phyloP scores from a whole-genome alignment of 2,888 invertebrate species.

The Girardia tigrina region DNA sequence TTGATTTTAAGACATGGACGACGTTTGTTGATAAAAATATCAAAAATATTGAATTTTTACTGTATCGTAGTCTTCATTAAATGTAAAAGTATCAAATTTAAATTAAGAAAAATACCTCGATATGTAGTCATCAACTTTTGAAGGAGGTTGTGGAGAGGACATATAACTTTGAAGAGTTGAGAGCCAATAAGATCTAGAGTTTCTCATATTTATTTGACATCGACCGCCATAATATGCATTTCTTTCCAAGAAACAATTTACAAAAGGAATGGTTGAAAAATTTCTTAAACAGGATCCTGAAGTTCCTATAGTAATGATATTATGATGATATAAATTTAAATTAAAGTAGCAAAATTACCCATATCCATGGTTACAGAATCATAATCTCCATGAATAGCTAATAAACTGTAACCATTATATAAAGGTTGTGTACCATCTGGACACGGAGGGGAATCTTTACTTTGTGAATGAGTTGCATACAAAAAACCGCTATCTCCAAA shows the following conservation, averaged over 20 bases:
- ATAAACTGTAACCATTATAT: conserved; percentile 28
- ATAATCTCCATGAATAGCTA: conserved; percentile 15
- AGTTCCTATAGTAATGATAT: neutral
- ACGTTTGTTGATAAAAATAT: no score
- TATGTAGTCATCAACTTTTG: conserved; percentile 12
- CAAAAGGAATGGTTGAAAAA: conserved; percentile 9
- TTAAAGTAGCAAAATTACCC: neutral
- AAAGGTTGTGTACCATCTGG: neutral
- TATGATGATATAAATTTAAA: neutral
- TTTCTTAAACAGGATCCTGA: conserved; percentile 13
- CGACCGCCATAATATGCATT: neutral
- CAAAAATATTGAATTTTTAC: no score
- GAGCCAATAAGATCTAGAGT: conserved; percentile 16
- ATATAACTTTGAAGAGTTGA: conserved; percentile 15
- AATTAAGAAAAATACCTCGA: no score
- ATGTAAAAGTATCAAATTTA: no score
- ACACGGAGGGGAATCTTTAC: neutral
- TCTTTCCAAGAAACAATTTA: conserved; percentile 2
- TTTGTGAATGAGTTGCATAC: conserved; percentile 29
- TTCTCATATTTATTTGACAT: conserved; percentile 16
- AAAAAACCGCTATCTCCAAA: neutral
- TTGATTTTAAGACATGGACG: no score
- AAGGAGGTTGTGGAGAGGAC: neutral
- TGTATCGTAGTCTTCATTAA: no score
- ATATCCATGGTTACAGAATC: conserved; percentile 24